Evolutionary conservation across 2,888 invertebrate species (phyloP), one percentile per base, ranked within the genome.

Genomic region (Eristalis intricaria): DNA sequence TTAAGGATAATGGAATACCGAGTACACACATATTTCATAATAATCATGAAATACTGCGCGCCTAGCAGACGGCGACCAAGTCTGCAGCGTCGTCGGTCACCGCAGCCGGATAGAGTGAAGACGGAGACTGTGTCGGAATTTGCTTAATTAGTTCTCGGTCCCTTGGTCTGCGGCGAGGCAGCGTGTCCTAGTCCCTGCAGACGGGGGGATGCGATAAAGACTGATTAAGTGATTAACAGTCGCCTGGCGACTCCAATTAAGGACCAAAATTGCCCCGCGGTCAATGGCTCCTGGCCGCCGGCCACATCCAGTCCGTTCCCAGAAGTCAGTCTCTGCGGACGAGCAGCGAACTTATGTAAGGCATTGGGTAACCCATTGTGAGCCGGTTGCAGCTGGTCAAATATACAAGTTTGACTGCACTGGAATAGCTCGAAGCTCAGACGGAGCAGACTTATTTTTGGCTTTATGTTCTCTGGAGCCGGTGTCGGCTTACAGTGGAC

Each of bases 1-100:
- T 86, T 82, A 86, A 86, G 86, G 86, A 86, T 83, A 86, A 86
- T 86, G 83, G 86, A 86, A 86, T 86, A 78, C 83, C 70, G 86
- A 86, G 78, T 86, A 75, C 74, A 68, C 60, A 65, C 86, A 86
- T 86, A 79, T 75, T 78, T 86, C 86, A 86, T 86, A 86, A 79
- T 86, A 86, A 83, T 86, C 86, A 75, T 83, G 86, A 86, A 86
- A 86, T 86, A 86, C 74, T 82, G 78, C 78, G 40, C 74, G 61
- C 40, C 38, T 65, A 38, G 74, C 64, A 74, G 64, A 69, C 75
- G 38, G 56, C 63, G 23, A 38, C 58, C 23, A 7, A 32, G 32
- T 32, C 32, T 32, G 26, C 40, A 13, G 38, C 38, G 13, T 38
- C 38, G 32, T 13, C 38, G 15, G 19, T 56, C 70, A 68, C 64